A percentile compares a stretch with the other conserved stretches of the same genome.
Evolutionary conservation across 2,113 vertebrate species (phyloP).

Genomic region (Semicossyphus pulcher): DNA sequence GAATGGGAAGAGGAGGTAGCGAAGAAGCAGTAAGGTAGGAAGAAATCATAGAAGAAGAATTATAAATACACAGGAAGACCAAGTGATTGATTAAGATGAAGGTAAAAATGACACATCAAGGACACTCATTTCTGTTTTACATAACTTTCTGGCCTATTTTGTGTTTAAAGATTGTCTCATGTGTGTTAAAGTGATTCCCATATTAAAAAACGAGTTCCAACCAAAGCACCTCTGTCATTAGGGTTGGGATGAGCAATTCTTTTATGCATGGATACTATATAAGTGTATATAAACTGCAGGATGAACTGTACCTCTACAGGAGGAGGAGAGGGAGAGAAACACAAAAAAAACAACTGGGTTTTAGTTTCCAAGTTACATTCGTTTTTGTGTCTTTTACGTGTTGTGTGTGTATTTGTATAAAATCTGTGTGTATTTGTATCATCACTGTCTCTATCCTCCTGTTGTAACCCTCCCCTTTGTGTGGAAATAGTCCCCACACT

Average conservation of each 20-base stretch:
- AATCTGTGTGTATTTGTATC: slow-evolving; percentile 58
- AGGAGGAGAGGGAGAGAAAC: slow-evolving; percentile 73
- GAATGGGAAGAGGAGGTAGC: neutral
- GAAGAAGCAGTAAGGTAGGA: neutral
- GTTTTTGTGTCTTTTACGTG: slow-evolving; percentile 62
- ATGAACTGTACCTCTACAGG: slow-evolving; percentile 75
- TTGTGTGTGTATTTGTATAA: slow-evolving; percentile 69
- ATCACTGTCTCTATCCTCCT: slow-evolving; percentile 43
- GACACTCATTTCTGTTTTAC: slow-evolving; percentile 49
- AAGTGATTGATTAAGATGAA: neutral
- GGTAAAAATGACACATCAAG: slow-evolving; percentile 30
- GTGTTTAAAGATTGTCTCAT: slow-evolving; percentile 67
- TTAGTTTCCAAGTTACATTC: slow-evolving; percentile 50
- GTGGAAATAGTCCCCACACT: slow-evolving; percentile 19
- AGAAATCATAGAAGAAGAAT: neutral
- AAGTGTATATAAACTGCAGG: slow-evolving; percentile 83
- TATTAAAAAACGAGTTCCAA: slow-evolving; percentile 76
- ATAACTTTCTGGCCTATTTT: slow-evolving; percentile 58
- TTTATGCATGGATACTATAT: slow-evolving; percentile 86
- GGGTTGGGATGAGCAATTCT: slow-evolving; percentile 76
- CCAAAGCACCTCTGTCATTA: slow-evolving; percentile 74
- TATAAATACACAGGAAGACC: neutral
- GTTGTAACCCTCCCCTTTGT: slow-evolving; percentile 39
- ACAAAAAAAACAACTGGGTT: slow-evolving; percentile 48
- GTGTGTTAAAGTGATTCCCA: slow-evolving; percentile 81